These are phyloP conservation scores for Cancer borealis DNA, from an alignment of 2,888 invertebrate species.

Conservation along the genomic window DNA sequence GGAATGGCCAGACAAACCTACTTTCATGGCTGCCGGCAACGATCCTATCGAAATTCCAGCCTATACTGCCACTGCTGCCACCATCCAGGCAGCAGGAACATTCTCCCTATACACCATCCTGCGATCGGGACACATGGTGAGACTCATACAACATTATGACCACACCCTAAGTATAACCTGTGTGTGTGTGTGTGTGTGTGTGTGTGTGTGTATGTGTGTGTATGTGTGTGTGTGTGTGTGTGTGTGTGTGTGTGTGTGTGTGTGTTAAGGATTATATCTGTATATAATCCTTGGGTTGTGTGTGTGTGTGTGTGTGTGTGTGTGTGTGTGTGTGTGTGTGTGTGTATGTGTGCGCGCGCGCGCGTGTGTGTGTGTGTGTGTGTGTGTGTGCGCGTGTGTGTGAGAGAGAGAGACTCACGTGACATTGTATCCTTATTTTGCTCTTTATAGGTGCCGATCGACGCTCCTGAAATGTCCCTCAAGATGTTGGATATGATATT, in stretches of 20 bases:
- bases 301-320: constrained; percentile 12
- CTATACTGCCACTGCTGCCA: constrained; percentile 67
- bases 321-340: background rate
- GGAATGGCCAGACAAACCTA: constrained; percentile 70
- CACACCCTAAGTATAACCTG: background rate
- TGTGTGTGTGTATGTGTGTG: constrained; percentile 54
- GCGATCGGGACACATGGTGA: constrained; percentile 77
- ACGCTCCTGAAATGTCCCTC: constrained; percentile 71
- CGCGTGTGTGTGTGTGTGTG: background rate
- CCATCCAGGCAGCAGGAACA: constrained; percentile 58
- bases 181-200: constrained; percentile 49
- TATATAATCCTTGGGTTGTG: too few species aligned
- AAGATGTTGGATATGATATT: constrained; percentile 75
- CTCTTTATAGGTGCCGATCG: constrained; percentile 70
- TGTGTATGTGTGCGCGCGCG: background rate
- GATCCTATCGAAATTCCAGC: constrained; percentile 55
- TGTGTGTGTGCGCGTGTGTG: background rate
- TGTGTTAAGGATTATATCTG: too few species aligned
- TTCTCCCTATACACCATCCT: constrained; percentile 74
- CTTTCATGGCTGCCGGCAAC: constrained; percentile 54
- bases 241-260: constrained; percentile 55
- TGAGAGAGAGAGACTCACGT: background rate
- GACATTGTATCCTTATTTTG: background rate
- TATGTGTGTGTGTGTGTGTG: constrained; percentile 56
- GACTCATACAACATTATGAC: background rate